Conservation (phyloP, 2,888 invertebrate species). For the Thecocarcelia acutangulata region DNA sequence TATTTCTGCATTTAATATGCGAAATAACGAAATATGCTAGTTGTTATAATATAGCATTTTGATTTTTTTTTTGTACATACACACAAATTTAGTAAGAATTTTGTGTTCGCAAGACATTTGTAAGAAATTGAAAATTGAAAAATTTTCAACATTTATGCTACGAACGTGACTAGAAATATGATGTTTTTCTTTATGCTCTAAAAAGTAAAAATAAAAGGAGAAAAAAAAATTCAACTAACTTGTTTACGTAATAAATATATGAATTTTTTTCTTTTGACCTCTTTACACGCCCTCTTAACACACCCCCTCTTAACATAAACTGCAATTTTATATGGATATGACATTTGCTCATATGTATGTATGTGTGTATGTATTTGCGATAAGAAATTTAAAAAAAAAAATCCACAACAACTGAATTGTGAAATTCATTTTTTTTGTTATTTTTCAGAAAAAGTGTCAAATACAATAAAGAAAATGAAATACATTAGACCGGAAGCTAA, state of each 20-base stretch:
- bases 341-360: conserved; percentile 66
- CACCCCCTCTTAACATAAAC: conserved; percentile 44
- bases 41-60: not conserved
- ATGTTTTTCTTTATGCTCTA: conserved; percentile 70
- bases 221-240: conserved; percentile 3
- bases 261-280: conserved; percentile 19
- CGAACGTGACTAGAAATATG: conserved; percentile 78
- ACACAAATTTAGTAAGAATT: conserved; percentile 15
- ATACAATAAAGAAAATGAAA: conserved; percentile 53
- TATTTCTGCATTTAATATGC: conserved; percentile 56
- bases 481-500: conserved; percentile 61
- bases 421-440: not conserved
- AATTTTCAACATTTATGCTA: conserved; percentile 75
- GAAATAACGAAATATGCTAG: conserved; percentile 35
- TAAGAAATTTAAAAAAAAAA: conserved; percentile 3
- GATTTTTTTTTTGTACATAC: conserved; percentile 15
- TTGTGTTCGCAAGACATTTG: conserved; percentile 64
- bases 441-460: conserved; percentile 54
- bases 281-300: conserved; percentile 32
- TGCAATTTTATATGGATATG: conserved; percentile 63
- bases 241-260: conserved; percentile 53
- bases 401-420: conserved; percentile 30
- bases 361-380: too few relatives aligned
- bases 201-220: conserved; percentile 22
- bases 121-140: conserved; percentile 69